Evolutionary conservation across 2,113 vertebrate genomes (phyloP).

Genomic region (Oplegnathus fasciatus): DNA sequence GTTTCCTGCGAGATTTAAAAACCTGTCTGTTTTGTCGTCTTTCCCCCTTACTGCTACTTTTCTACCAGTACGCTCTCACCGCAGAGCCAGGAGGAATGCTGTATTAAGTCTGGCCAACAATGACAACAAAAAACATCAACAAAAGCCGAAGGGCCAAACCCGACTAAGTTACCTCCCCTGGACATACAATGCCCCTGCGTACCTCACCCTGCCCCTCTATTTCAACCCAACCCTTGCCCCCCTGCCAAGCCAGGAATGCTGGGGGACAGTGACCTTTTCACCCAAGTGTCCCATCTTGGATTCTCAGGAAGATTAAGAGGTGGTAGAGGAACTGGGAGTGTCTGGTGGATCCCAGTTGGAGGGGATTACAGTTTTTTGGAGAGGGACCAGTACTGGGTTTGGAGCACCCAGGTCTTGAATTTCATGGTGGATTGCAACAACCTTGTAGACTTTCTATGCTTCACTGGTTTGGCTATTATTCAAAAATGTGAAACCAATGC

Average conservation of each 20-base stretch:
- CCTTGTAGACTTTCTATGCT: constrained; percentile 61
- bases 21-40: constrained; percentile 63
- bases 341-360: constrained; percentile 45
- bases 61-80: constrained; percentile 48
- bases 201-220: constrained; percentile 71
- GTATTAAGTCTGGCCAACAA: constrained; percentile 81
- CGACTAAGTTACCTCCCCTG: constrained; percentile 72
- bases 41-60: constrained; percentile 55
- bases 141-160: constrained; percentile 75
- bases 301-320: constrained; percentile 84
- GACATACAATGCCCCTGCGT: constrained; percentile 78
- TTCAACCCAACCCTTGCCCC: constrained; percentile 74
- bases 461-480: constrained; percentile 71
- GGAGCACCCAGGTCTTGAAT: constrained; percentile 66
- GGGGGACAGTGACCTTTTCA: constrained; percentile 76
- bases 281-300: constrained; percentile 71
- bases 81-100: constrained; percentile 71
- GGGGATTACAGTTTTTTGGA: constrained; percentile 47
- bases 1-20: constrained; percentile 70
- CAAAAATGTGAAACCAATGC: constrained; percentile 73
- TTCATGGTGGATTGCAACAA: constrained; percentile 71
- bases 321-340: constrained; percentile 74
- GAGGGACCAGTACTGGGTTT: constrained; percentile 54
- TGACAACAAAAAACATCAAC: constrained; percentile 81
- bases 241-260: constrained; percentile 81